phyloP scores from a whole-genome alignment of 2,888 invertebrate species.

The Pyrocoelia pectoralis region DNA sequence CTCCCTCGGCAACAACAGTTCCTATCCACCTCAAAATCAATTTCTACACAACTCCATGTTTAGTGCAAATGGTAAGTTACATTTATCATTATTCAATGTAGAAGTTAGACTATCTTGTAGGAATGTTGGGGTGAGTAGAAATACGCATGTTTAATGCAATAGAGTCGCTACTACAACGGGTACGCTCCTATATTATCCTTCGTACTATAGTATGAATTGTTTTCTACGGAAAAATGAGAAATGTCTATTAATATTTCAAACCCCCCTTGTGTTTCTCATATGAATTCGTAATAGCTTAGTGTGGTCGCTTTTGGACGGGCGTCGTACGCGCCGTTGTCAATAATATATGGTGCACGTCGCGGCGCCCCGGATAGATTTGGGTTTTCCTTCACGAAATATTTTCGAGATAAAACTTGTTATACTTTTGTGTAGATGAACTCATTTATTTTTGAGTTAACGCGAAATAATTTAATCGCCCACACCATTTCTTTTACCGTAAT shows the following conservation, averaged over 20 bases:
- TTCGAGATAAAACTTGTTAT: constrained; percentile 28
- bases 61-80: constrained; percentile 63
- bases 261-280: constrained; percentile 60
- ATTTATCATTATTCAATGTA: constrained; percentile 35
- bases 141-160: constrained; percentile 31
- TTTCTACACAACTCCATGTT: constrained; percentile 69
- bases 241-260: constrained; percentile 62
- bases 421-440: constrained; percentile 20
- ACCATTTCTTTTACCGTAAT: no score
- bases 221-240: constrained; percentile 56
- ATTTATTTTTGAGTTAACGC: neutral
- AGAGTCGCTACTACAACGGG: constrained; percentile 23
- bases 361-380: constrained; percentile 46
- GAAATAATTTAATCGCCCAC: neutral
- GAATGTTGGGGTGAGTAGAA: constrained; percentile 18
- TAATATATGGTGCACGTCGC: constrained; percentile 57
- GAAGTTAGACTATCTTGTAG: constrained; percentile 6
- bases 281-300: constrained; percentile 58
- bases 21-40: constrained; percentile 61
- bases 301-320: constrained; percentile 41
- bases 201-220: constrained; percentile 50
- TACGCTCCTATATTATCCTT: constrained; percentile 33
- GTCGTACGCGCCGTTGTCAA: constrained; percentile 63
- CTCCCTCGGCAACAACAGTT: constrained; percentile 60
- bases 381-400: constrained; percentile 32